phyloP scores from a whole-genome alignment of 1,140 invertebrate genomes.

The Notospermus geniculatus region DNA sequence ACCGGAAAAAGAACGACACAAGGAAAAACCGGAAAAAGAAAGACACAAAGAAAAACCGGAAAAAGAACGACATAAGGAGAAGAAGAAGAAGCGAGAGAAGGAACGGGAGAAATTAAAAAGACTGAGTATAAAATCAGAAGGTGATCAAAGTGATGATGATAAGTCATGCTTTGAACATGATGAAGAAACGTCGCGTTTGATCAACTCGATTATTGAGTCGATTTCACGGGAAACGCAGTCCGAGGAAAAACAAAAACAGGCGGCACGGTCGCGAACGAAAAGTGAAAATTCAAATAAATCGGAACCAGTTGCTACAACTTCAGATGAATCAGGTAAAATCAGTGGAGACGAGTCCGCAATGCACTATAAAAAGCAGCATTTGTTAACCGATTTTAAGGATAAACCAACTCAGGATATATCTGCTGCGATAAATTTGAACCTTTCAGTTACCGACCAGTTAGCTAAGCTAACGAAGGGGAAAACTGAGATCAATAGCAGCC shows the following conservation, averaged over 20 bases:
- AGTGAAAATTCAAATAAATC: too few relatives aligned
- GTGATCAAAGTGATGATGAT: constrained; percentile 9
- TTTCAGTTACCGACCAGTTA: constrained; percentile 47
- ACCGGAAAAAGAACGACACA: not conserved
- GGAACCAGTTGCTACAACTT: too few relatives aligned
- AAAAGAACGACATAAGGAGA: not conserved
- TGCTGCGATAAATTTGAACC: constrained; percentile 44
- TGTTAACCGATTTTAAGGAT: constrained; percentile 27
- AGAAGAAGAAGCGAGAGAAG: constrained; percentile 14
- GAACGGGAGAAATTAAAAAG: constrained; percentile 6
- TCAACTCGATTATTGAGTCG: too few relatives aligned
- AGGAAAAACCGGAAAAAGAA: not conserved
- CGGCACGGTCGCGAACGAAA: too few relatives aligned
- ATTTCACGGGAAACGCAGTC: too few relatives aligned
- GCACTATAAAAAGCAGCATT: constrained; percentile 52
- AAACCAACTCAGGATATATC: constrained; percentile 12
- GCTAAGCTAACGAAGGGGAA: constrained; percentile 9
- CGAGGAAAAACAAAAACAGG: too few relatives aligned
- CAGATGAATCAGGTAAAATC: too few relatives aligned
- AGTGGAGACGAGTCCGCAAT: constrained; percentile 32
- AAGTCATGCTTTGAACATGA: too few relatives aligned
- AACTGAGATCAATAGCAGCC: too few relatives aligned
- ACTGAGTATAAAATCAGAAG: not conserved
- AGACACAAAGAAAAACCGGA: not conserved
- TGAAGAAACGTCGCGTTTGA: too few relatives aligned